Evolutionary conservation across 1,140 invertebrate genomes (phyloP), one percentile per base, ranked within the genome.

Genomic region (Whitmania pigra): DNA sequence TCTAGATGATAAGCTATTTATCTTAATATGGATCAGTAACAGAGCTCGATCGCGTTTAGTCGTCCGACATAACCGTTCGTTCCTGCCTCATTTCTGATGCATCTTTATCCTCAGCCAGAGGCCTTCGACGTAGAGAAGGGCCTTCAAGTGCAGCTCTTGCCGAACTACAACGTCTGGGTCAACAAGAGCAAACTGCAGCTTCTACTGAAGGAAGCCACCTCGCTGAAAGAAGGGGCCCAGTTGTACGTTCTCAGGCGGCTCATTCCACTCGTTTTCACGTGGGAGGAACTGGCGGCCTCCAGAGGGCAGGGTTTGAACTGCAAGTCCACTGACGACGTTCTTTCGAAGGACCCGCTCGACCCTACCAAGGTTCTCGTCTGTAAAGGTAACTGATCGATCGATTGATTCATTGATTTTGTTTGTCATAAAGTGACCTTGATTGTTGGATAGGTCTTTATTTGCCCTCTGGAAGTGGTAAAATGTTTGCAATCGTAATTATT

Each of bases 71-170:
- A 13, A 36, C 9, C 11, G 7, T 22, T 40, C 11, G 7, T 22
- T 40, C n/a, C 15, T 22, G 6, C 11, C 15, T 29, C 22, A 36
- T 22, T 68, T 11, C 22, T 68, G n/a, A 36, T 15, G 7, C n/a
- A 17, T 22, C 27, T 40, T 31, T 22, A 2, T 40, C n/a, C n/a
- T 70, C 49, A 70, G 69, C 69, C 69, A 70, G 69, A 70, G 53
- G 69, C 69, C 31, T 70, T 70, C 22, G 69, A 70, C 49, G 69
- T 70, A 49, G 69, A 70, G 53, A 70, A 70, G 53, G 69, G 69
- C 53, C 69, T 70, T 25, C 69, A 70, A 54, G 69, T 70, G 11
- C 69, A 70, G 43, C 49, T 70, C 2, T 49, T 70, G 22, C 69
- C 69, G 2, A 70, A 70, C 29, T 70, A 70, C 49, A 70, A 70